A percentile compares a stretch with the other conserved stretches of the same genome.
Conservation (phyloP, 2,797 vertebrate genomes). For the Manis pentadactyla region DNA sequence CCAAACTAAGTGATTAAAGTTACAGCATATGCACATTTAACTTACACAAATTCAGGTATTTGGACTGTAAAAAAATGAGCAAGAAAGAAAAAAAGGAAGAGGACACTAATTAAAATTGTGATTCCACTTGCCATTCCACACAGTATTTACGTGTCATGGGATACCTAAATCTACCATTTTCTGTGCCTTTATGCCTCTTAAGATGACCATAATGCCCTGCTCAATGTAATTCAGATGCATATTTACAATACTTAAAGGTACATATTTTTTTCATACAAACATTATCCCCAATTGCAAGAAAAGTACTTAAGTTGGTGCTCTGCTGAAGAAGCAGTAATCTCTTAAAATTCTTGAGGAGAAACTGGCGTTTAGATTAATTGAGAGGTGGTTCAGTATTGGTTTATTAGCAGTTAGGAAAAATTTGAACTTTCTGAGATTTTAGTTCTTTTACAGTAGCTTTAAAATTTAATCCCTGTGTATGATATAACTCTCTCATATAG, state of each 20-base stretch:
- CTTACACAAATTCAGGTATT: not conserved
- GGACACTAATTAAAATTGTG: not conserved
- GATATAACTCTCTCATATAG: not conserved
- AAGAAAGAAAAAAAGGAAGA: not conserved
- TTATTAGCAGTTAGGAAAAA: not conserved
- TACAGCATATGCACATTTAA: not conserved
- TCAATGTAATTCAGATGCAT: not conserved
- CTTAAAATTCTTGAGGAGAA: not conserved
- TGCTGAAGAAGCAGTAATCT: not conserved
- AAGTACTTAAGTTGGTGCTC: not conserved
- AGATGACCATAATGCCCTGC: not conserved
- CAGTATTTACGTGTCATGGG: not conserved
- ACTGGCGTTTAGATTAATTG: not conserved
- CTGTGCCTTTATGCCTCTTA: not conserved
- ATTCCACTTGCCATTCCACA: not conserved
- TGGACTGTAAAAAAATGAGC: not conserved
- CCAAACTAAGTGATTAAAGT: not conserved
- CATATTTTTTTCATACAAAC: not conserved
- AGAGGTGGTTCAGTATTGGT: not conserved
- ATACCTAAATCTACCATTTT: not conserved
- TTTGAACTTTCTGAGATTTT: constrained; percentile 21
- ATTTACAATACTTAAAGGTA: not conserved
- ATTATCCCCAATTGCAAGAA: not conserved
- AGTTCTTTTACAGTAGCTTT: not conserved
- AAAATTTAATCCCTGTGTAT: not conserved